Base-by-base conservation (phyloP, 2,888 invertebrate genomes). In the Hypomecis punctinalis region DNA sequence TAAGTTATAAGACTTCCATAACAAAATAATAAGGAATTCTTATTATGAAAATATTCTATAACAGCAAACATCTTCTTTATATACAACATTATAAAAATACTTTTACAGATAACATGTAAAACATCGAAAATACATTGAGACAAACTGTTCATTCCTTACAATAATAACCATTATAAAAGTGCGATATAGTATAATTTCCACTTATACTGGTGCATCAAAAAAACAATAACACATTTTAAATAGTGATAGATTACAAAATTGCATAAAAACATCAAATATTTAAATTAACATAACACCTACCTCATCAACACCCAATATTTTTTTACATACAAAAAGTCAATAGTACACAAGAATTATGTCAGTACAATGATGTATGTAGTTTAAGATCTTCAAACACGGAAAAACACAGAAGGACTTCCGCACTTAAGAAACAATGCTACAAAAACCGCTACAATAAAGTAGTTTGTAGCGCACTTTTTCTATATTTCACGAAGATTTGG, bases 81-180 rank as follows among this genome's bases (percentile, higher is more conserved):
- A 71, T 75, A 72, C 83, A 85, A 79, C 79, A 78, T 83, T 89
- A 90, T 79, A 90, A 91, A 90, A 90, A 90, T 91, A 91, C 80
- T 81, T 84, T 81, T 78, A 88, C 83, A 86, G 79, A 85, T 78
- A 76, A 79, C 71, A 85, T 88, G 86, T 89, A 89, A 87, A 89
- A 87, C 88, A 88, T 90, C 88, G 83, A 90, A 90, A 88, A 89
- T 86, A 88, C 88, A 84, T 77, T 72, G 71, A 77, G 71, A 78
- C 72, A 77, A 74, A 77, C 75, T 68, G 73, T 76, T 72, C 65
- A 80, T 75, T 73, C 66, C 66, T 62, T 66, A 63, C 39, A 9
- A 52, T 54, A 67, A 59, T 51, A 76, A 68, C 74, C 71, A 76
- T 73, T 83, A 83, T 79, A 84, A 88, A 85, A 77, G 75, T 79